A percentile compares a stretch with the other conserved stretches of the same genome.
These are phyloP conservation scores for Tachina fera DNA, from an alignment of 2,888 invertebrate species.

Conservation along the genomic window DNA sequence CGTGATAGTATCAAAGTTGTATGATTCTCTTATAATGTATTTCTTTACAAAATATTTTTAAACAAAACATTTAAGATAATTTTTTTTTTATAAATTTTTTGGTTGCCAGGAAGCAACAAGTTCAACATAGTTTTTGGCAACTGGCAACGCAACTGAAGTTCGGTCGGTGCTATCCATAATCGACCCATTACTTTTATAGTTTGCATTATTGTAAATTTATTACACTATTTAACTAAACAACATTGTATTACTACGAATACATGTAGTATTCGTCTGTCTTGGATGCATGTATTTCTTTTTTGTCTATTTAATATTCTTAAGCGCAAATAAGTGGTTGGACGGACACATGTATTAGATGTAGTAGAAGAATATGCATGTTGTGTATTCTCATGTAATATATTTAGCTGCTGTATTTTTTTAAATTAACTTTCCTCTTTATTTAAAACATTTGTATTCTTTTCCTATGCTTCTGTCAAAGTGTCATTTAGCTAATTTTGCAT, in stretches of 20 bases:
- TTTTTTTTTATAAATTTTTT: too few relatives aligned
- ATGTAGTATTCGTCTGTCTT: neutral
- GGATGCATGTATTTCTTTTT: neutral
- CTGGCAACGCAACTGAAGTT: too few relatives aligned
- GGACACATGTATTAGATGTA: neutral
- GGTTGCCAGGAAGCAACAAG: neutral
- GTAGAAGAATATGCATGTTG: slow-evolving; percentile 51
- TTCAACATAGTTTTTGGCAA: neutral
- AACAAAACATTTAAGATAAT: too few relatives aligned
- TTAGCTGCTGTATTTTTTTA: slow-evolving; percentile 5
- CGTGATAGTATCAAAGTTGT: too few relatives aligned
- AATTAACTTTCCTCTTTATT: slow-evolving; percentile 32
- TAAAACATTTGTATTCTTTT: slow-evolving; percentile 63
- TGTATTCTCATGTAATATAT: slow-evolving; percentile 12
- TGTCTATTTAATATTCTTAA: slow-evolving; percentile 51
- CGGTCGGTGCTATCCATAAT: too few relatives aligned
- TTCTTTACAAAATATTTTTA: too few relatives aligned
- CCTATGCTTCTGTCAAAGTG: slow-evolving; percentile 70
- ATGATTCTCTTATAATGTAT: too few relatives aligned
- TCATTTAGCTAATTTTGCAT: slow-evolving; percentile 60
- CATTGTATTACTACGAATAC: slow-evolving; percentile 8
- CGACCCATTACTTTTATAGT: neutral
- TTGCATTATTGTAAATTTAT: slow-evolving; percentile 24
- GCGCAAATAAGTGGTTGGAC: slow-evolving; percentile 25
- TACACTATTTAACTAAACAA: slow-evolving; percentile 20